Evolutionary conservation across 2,113 vertebrate genomes (phyloP), one percentile per base, ranked within the genome.

Genomic region (Holacanthus passer): DNA sequence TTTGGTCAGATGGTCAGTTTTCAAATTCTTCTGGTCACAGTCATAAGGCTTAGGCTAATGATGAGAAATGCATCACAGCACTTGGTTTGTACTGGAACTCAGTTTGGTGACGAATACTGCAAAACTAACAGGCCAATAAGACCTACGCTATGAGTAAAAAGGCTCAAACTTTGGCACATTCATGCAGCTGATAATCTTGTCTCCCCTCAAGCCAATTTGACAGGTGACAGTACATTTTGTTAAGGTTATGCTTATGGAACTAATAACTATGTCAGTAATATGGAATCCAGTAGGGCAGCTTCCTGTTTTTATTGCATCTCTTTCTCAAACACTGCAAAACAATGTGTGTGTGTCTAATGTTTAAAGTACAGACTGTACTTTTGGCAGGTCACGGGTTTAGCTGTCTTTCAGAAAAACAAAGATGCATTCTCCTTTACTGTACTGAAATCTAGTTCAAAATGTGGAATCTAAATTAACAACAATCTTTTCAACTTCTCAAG

Each of bases 401-500:
- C 37, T 71, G 31, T 16, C 5, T 53, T 71, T 39, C 58, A 70
- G 59, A 65, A 55, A 83, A 39, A 62, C 13, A 81, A 59, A 59
- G 37, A 27, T 8, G 27, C 20, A 41, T 59, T 53, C 39, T 55
- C 19, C 27, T 50, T 45, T 32, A 58, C 7, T 32, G 24, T 29
- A 22, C 9, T 39, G 29, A 72, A 6, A 53, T 37, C 7, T 43
- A 13, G 8, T 14, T 82, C 7, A 67, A 78, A 53, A 71, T 43
- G 29, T 20, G 64, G 4, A 69, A 70, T 60, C 29, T 13, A 73
- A 74, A 68, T 52, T 2, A 31, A 68, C 29, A 39, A 27, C 41
- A 35, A 55, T 63, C 35, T 35, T 56, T 71, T 56, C 66, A 60
- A 88, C 64, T 74, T 71, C 79, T 84, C 47, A 68, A 77, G 66